Percentiles rank a stretch among this genome's conserved stretches.
These are phyloP conservation scores for Drosophila glabriapex DNA, from an alignment of 2,888 invertebrate genomes.

Conservation along the genomic window DNA sequence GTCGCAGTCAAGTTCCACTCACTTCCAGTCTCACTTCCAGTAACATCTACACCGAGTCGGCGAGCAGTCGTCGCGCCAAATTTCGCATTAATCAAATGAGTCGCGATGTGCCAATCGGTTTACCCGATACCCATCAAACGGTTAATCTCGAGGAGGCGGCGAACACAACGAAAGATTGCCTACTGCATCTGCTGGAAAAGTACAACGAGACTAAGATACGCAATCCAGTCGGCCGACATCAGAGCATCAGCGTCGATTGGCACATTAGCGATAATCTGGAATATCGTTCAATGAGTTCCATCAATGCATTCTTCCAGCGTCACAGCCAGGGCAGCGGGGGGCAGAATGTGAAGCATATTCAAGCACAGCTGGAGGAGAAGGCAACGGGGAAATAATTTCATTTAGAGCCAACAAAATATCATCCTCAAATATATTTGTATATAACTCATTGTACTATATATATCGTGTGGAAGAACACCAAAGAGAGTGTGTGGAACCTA, in stretches of 20 bases:
- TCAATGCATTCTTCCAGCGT: slow-evolving; percentile 92
- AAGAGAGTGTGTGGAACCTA: slow-evolving; percentile 9
- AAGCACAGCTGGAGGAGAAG: slow-evolving; percentile 84
- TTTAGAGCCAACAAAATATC: neutral
- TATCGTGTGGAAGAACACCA: neutral
- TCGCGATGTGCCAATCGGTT: slow-evolving; percentile 90
- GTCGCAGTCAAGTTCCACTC: slow-evolving; percentile 43
- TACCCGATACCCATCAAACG: slow-evolving; percentile 87
- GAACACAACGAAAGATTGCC: slow-evolving; percentile 91
- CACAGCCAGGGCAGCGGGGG: slow-evolving; percentile 85
- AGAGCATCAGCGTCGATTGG: slow-evolving; percentile 92
- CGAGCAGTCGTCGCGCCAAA: slow-evolving; percentile 87
- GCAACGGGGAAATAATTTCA: slow-evolving; percentile 67
- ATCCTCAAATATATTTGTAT: slow-evolving; percentile 25
- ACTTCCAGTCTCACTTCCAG: slow-evolving; percentile 27
- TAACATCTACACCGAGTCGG: slow-evolving; percentile 70
- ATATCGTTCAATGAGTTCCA: slow-evolving; percentile 92
- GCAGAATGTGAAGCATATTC: slow-evolving; percentile 82
- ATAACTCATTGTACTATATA: slow-evolving; percentile 42
- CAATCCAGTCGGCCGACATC: slow-evolving; percentile 87
- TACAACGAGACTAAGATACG: slow-evolving; percentile 88
- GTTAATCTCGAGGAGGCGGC: slow-evolving; percentile 87
- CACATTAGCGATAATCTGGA: slow-evolving; percentile 90
- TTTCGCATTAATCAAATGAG: slow-evolving; percentile 89
- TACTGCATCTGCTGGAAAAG: slow-evolving; percentile 90